Conservation (phyloP, 2,888 invertebrate genomes). For the Euplagia quadripunctaria region DNA sequence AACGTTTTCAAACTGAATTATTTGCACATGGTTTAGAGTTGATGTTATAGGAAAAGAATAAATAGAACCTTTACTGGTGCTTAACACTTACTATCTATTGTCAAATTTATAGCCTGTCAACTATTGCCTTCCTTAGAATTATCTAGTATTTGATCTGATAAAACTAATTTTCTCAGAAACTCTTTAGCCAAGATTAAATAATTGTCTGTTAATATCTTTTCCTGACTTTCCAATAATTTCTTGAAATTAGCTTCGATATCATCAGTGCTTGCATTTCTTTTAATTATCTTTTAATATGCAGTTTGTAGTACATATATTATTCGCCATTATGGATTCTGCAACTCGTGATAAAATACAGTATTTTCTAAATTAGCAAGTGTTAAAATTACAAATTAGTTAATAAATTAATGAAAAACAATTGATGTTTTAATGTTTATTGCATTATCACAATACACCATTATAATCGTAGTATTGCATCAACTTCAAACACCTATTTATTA, state of each 20-base stretch:
- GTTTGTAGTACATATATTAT: slow-evolving; percentile 49
- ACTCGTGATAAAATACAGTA: slow-evolving; percentile 71
- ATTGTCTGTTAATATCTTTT: background rate
- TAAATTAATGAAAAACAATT: slow-evolving; percentile 34
- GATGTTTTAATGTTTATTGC: slow-evolving; percentile 41
- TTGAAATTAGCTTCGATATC: background rate
- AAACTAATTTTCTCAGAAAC: background rate
- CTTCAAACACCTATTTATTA: background rate
- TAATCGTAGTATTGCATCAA: background rate
- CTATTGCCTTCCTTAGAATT: slow-evolving; percentile 11
- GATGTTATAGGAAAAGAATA: slow-evolving; percentile 21
- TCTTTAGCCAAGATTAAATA: background rate
- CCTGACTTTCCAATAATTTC: background rate
- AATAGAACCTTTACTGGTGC: slow-evolving; percentile 27
- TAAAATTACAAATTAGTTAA: slow-evolving; percentile 42
- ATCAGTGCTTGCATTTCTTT: slow-evolving; percentile 1
- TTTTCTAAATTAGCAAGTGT: slow-evolving; percentile 68
- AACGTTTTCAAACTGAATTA: slow-evolving; percentile 5
- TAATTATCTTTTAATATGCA: slow-evolving; percentile 11
- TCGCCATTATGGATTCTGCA: slow-evolving; percentile 69
- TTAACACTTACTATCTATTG: slow-evolving; percentile 20
- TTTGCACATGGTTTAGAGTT: slow-evolving; percentile 21
- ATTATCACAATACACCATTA: slow-evolving; percentile 25
- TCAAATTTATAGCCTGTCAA: background rate
- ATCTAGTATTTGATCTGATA: slow-evolving; percentile 1